phyloP scores from a whole-genome alignment of 64 coral and sea anemone genomes.

The Astreopora myriophthalma region DNA sequence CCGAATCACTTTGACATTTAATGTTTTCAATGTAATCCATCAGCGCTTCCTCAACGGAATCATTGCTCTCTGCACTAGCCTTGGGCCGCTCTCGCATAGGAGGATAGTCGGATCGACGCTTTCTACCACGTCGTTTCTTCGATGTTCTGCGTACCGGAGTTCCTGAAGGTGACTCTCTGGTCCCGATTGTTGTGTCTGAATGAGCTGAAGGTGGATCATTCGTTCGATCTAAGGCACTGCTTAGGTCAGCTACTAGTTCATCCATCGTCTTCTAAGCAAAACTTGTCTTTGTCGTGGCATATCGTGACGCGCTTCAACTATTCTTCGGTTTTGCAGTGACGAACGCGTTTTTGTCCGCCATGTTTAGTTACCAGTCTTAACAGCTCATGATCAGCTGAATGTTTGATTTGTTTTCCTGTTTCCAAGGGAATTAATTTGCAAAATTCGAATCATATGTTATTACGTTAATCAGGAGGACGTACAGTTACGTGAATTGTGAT shows the following conservation, averaged over 20 bases:
- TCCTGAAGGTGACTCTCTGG: slow-evolving; percentile 82
- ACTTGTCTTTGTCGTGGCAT: not conserved
- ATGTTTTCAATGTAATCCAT: slow-evolving; percentile 97
- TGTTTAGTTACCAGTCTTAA: too few species aligned
- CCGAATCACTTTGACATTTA: slow-evolving; percentile 90
- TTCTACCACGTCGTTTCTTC: slow-evolving; percentile 81
- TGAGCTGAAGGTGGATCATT: slow-evolving; percentile 86
- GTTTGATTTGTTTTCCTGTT: too few species aligned
- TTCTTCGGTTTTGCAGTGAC: too few species aligned
- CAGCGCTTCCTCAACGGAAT: slow-evolving; percentile 91
- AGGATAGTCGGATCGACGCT: slow-evolving; percentile 86
- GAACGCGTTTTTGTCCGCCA: slow-evolving; percentile 26
- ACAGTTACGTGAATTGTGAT: too few species aligned
- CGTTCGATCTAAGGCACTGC: slow-evolving; percentile 69
- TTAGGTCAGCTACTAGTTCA: slow-evolving; percentile 85
- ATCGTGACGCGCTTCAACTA: too few species aligned
- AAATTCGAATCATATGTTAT: too few species aligned
- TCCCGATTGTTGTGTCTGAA: slow-evolving; percentile 87
- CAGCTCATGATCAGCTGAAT: too few species aligned
- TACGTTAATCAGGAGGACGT: too few species aligned
- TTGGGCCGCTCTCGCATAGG: slow-evolving; percentile 70
- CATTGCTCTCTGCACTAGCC: slow-evolving; percentile 84
- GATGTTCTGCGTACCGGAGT: slow-evolving; percentile 77
- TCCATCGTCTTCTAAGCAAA: slow-evolving; percentile 31
- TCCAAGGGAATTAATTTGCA: too few species aligned